Base-by-base conservation (phyloP, 2,797 vertebrate species). In the Melanotaenia parkinsoni region DNA sequence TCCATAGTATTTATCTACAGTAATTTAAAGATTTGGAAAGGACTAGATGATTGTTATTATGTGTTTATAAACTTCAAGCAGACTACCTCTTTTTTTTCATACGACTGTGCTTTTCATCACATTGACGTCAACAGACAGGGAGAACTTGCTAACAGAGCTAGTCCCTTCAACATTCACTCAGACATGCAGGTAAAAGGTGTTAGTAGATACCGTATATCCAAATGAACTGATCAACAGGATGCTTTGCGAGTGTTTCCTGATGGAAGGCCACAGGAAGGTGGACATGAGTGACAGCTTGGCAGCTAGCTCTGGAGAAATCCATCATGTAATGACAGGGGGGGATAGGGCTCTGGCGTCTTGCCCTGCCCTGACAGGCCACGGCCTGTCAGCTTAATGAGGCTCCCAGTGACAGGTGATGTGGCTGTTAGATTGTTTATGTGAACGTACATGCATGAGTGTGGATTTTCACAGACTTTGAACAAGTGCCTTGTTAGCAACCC, bases 321-420 rank as follows among this genome's bases (percentile, higher is more conserved):
- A 88, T 94, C 93, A 91, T 81, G 84, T 70, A 75, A 63, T 87
- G 92, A 91, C 90, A 90, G 85, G 74, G 85, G 37, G 73, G 80
- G 89, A 89, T 88, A 87, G 85, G 86, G 74, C 86, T 74, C 77
- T 89, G 91, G 91, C 88, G 81, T 86, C 77, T 80, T 74, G 87
- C 82, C 86, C 88, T 88, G 84, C 91, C 88, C 90, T 88, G 90
- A 80, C 86, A 86, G 92, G 88, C 88, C 86, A 90, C 76, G 7
- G 76, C 79, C 90, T 89, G 91, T 92, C 90, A 87, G 80, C 90
- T 86, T 94, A 94, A 94, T 93, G 92, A 94, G 92, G 79, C 88
- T 89, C 85, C 80, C 79, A 71, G 85, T 92, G 92, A 93, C 90
- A 91, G 92, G 80, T 89, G 89, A 91, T 85, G 86, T 43, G 68